Conservation (phyloP, 2,797 vertebrate species). For the Macroramphosus scolopax region DNA sequence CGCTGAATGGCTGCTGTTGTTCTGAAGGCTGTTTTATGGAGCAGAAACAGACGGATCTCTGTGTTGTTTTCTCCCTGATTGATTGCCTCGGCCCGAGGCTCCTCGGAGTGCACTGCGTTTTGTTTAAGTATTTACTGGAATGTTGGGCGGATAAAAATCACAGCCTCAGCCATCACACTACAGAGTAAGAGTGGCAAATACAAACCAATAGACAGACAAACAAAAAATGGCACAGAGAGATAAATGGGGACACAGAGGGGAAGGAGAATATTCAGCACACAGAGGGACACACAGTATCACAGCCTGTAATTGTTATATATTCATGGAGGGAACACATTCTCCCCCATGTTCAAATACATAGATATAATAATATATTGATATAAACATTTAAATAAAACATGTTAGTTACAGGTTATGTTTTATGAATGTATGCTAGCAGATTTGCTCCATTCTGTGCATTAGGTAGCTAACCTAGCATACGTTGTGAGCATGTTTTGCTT, state of each 20-base stretch:
- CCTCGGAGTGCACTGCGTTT: constrained; percentile 51
- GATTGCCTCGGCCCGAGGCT: constrained; percentile 71
- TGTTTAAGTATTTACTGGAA: constrained; percentile 73
- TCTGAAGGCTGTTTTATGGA: constrained; percentile 71
- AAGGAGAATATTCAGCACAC: background rate
- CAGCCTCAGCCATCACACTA: constrained; percentile 45
- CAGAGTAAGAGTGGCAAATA: constrained; percentile 40
- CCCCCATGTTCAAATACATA: too few species aligned
- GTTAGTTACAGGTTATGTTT: too few species aligned
- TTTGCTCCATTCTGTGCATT: too few species aligned
- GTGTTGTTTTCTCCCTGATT: constrained; percentile 74
- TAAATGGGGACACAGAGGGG: constrained; percentile 10
- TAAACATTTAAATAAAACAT: too few species aligned
- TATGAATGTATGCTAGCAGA: too few species aligned
- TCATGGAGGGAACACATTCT: too few species aligned
- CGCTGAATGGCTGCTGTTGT: constrained; percentile 63
- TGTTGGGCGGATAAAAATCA: constrained; percentile 71
- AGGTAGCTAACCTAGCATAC: too few species aligned
- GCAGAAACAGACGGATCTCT: constrained; percentile 69
- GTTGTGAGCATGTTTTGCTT: too few species aligned
- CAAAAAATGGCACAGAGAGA: constrained; percentile 35
- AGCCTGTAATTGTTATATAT: too few species aligned
- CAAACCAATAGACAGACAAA: constrained; percentile 40
- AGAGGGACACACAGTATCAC: constrained; percentile 6
- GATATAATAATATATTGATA: too few species aligned